Conservation (phyloP, 2,888 invertebrate species). For the Axea sp. region DNA sequence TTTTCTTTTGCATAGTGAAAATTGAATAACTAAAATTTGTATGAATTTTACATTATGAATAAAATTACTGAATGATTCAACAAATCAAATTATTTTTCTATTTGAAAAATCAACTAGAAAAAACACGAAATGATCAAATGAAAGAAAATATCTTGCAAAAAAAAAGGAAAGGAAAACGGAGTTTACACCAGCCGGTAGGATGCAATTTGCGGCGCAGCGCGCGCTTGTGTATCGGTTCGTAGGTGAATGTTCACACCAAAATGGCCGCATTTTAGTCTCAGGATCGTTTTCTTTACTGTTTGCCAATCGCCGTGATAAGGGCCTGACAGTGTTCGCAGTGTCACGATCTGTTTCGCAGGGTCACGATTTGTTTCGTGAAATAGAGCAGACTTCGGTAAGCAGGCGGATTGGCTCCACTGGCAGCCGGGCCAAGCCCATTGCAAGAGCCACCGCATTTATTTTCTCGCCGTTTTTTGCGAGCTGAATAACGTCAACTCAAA, state of each 20-base stretch:
- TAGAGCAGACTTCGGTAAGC: slow-evolving; percentile 68
- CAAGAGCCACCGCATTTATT: slow-evolving; percentile 67
- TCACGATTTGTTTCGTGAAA: slow-evolving; percentile 79
- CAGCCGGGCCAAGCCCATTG: slow-evolving; percentile 74
- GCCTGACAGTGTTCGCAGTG: slow-evolving; percentile 78
- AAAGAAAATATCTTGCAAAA: too few relatives aligned
- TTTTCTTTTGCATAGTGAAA: too few relatives aligned
- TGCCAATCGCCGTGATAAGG: slow-evolving; percentile 84
- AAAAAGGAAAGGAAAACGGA: neutral
- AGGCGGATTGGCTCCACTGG: slow-evolving; percentile 18
- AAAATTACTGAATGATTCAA: too few relatives aligned
- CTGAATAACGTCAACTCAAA: too few relatives aligned
- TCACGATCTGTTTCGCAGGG: slow-evolving; percentile 72
- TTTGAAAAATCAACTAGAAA: too few relatives aligned
- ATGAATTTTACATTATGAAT: too few relatives aligned
- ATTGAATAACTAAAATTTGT: too few relatives aligned
- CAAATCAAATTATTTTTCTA: too few relatives aligned
- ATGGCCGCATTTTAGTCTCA: slow-evolving; percentile 91
- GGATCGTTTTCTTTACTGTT: slow-evolving; percentile 89
- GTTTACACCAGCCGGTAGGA: slow-evolving; percentile 10
- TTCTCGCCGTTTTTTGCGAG: too few relatives aligned
- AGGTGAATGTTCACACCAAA: slow-evolving; percentile 81
- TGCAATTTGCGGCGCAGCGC: slow-evolving; percentile 4
- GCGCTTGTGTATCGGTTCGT: slow-evolving; percentile 27
- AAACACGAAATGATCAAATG: too few relatives aligned